These are phyloP conservation scores for Actinernus sp. DNA, from an alignment of 92 coral and sea anemone genomes.

Conservation along the genomic window DNA sequence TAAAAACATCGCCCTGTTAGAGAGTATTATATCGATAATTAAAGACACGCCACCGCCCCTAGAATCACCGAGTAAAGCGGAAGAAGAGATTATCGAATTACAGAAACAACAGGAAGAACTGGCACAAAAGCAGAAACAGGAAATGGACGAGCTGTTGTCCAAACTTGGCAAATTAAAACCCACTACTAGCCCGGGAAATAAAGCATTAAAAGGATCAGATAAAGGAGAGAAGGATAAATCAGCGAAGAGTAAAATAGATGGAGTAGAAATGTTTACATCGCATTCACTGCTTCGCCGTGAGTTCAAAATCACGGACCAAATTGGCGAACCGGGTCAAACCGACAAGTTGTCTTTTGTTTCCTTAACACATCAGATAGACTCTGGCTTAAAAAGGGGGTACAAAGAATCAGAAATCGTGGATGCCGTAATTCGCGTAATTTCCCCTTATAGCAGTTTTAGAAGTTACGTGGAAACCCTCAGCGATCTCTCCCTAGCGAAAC, in stretches of 20 bases:
- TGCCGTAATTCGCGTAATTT: conserved; percentile 47
- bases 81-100: conserved; percentile 3
- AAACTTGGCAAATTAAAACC: conserved; percentile 2
- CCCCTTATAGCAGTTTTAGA: conserved; percentile 54
- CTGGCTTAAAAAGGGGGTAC: conserved; percentile 51
- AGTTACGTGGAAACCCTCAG: conserved; percentile 53
- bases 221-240: background rate
- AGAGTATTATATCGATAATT: background rate
- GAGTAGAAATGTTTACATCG: too few species aligned
- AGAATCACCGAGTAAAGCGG: background rate
- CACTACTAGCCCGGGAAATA: too few species aligned
- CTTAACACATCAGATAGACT: conserved; percentile 61
- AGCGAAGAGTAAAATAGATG: too few species aligned
- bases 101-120: conserved; percentile 7
- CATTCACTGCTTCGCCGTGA: conserved; percentile 21
- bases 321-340: conserved; percentile 48
- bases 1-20: conserved; percentile 1
- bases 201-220: too few species aligned
- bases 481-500: conserved; percentile 50
- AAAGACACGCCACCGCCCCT: conserved; percentile 16
- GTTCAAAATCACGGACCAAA: conserved; percentile 40
- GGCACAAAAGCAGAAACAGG: conserved; percentile 9
- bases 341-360: conserved; percentile 60
- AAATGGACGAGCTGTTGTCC: conserved; percentile 11
- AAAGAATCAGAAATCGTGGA: conserved; percentile 38